These are phyloP conservation scores for Pollenia griseotomentosa DNA, from an alignment of 2,888 invertebrate species.

Conservation along the genomic window DNA sequence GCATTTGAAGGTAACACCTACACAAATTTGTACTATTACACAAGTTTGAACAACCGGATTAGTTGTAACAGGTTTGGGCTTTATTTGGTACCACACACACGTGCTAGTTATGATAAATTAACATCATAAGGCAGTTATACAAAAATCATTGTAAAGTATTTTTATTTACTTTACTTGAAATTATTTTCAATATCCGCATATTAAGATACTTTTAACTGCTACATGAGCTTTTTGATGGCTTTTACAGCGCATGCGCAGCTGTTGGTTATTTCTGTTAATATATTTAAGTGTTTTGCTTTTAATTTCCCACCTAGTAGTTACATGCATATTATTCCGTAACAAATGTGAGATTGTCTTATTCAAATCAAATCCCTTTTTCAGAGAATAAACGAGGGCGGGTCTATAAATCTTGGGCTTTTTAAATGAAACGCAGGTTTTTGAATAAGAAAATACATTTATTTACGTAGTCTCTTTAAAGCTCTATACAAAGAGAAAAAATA, in stretches of 20 bases:
- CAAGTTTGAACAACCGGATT: conserved; percentile 8
- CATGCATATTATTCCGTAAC: too few relatives aligned
- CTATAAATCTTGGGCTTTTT: too few relatives aligned
- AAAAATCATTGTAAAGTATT: neutral
- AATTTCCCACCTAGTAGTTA: neutral
- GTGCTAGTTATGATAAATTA: conserved; percentile 44
- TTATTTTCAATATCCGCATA: conserved; percentile 46
- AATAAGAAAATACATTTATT: too few relatives aligned
- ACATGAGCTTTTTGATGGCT: conserved; percentile 24
- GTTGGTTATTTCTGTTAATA: conserved; percentile 2
- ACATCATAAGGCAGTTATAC: neutral
- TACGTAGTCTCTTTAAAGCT: too few relatives aligned
- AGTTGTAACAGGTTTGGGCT: conserved; percentile 53
- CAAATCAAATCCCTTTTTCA: too few relatives aligned
- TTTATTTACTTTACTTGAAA: conserved; percentile 42
- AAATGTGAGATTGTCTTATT: too few relatives aligned
- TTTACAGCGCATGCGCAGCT: conserved; percentile 62
- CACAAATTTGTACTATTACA: conserved; percentile 34
- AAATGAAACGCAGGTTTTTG: too few relatives aligned
- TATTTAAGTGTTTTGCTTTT: conserved; percentile 24
- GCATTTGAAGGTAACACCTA: conserved; percentile 54
- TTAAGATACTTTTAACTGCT: neutral
- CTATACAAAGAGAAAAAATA: too few relatives aligned
- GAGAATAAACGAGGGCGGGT: too few relatives aligned
- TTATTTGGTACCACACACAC: conserved; percentile 41